Conservation (phyloP, 2,797 vertebrate genomes). For the Gymnothorax javanicus region DNA sequence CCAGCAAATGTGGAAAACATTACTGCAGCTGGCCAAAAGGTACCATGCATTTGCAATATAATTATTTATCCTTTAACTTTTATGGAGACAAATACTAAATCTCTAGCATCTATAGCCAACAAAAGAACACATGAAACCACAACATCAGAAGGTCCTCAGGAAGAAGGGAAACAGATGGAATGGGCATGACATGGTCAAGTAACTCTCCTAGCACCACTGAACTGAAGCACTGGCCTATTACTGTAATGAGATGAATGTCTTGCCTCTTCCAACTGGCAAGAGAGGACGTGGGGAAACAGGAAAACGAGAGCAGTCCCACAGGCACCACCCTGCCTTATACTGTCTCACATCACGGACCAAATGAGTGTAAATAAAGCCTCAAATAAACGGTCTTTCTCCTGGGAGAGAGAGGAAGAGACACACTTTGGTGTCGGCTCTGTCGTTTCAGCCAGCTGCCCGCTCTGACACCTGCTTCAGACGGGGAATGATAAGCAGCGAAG, state of each 20-base stretch:
- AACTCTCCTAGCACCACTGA: neutral
- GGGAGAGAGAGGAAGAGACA: neutral
- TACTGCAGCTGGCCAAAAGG: neutral
- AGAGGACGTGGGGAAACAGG: too few species aligned
- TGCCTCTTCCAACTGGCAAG: too few species aligned
- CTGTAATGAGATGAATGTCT: too few species aligned
- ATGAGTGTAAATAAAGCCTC: neutral
- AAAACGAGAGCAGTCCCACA: too few species aligned
- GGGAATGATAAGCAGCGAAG: constrained; percentile 15
- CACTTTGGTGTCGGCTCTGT: neutral
- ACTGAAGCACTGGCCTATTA: too few species aligned
- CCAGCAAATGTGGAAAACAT: neutral
- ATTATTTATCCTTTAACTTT: too few species aligned
- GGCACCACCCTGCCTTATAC: too few species aligned
- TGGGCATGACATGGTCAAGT: neutral
- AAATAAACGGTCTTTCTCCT: constrained; percentile 2
- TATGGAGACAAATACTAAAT: neutral
- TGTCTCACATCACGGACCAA: neutral
- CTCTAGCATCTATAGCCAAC: neutral
- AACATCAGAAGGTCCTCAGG: neutral
- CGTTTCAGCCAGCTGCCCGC: neutral
- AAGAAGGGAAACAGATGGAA: neutral
- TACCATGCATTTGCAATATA: neutral
- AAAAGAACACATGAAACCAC: neutral
- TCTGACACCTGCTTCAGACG: neutral